These are phyloP conservation scores for Alethe diademata DNA, from an alignment of 2,113 vertebrate genomes.

Conservation along the genomic window DNA sequence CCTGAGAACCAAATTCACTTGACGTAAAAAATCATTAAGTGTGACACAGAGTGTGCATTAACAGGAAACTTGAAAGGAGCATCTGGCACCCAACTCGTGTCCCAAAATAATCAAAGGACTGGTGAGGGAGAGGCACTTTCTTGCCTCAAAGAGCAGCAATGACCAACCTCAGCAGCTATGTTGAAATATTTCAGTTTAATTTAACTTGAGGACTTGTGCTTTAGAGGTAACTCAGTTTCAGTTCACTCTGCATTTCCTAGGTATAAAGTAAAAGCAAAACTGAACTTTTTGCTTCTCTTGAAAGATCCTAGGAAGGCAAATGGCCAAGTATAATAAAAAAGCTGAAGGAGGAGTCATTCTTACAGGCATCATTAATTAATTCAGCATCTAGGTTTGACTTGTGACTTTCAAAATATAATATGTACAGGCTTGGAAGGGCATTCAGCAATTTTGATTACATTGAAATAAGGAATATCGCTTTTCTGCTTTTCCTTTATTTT, in stretches of 20 bases:
- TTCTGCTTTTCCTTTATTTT: not conserved
- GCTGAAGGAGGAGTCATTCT: slow-evolving; percentile 10
- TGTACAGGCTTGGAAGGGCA: slow-evolving; percentile 42
- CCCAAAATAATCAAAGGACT: not conserved
- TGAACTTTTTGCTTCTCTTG: not conserved
- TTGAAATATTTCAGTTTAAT: not conserved
- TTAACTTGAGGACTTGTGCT: not conserved
- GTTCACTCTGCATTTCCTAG: not conserved
- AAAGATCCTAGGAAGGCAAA: not conserved
- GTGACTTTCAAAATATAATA: slow-evolving; percentile 11
- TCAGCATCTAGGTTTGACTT: slow-evolving; percentile 12
- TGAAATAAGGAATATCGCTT: not conserved
- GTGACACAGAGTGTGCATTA: not conserved
- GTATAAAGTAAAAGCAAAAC: not conserved
- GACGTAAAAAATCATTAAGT: not conserved
- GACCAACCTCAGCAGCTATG: not conserved
- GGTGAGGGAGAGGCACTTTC: not conserved
- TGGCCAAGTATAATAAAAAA: not conserved
- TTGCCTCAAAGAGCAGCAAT: not conserved
- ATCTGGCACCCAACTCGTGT: not conserved
- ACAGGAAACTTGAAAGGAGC: not conserved
- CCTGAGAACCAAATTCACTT: not conserved
- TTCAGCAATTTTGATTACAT: not conserved
- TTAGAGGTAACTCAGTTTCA: not conserved
- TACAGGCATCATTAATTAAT: not conserved